Base-by-base conservation (phyloP, 2,113 vertebrate species). In the Zeus faber region DNA sequence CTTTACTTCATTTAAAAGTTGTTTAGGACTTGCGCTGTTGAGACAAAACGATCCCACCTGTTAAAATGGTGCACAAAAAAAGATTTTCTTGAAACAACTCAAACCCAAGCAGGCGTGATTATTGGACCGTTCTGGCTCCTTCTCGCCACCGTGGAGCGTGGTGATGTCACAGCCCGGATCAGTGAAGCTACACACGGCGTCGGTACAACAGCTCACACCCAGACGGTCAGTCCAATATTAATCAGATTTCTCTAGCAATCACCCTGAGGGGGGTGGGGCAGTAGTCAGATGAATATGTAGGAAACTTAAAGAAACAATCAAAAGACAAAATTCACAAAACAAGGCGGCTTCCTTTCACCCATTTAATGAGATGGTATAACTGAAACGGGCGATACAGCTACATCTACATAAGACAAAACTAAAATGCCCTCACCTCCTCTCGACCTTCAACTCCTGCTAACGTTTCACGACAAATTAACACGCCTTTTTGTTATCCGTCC, bases 161-260 rank as follows among this genome's bases (percentile, higher is more conserved):
- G 70, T 67, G 70, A 81, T 56, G 54, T 71, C 71, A 76, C 74
- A 83, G 71, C 65, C 75, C 23, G 55, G 56, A 64, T 71, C 72
- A 79, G 69, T 67, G 61, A 75, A 72, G 74, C 75, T 78, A 85
- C 67, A 18, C 33, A 85, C 70, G 74, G 70, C 56, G 76, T 77
- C 59, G 55, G 49, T 76, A 76, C 74, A 69, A 87, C 76, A 72
- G 64, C 43, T 67, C 75, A 77, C 81, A 84, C 80, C 84, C 80
- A 84, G 70, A 81, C 40, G 8, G 66, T n/a, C 26, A 72, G 70
- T 81, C 80, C 75, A 61, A 76, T 67, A 67, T 58, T 29, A 5
- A 5, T 29, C 27, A 29, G 44, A 78, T 57, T 73, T 72, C 62
- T 66, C 60, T 43, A 55, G 56, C 66, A 53, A 65, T 59, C 65